phyloP scores from a whole-genome alignment of 2,113 vertebrate genomes.

The Cynopterus brachyotis region DNA sequence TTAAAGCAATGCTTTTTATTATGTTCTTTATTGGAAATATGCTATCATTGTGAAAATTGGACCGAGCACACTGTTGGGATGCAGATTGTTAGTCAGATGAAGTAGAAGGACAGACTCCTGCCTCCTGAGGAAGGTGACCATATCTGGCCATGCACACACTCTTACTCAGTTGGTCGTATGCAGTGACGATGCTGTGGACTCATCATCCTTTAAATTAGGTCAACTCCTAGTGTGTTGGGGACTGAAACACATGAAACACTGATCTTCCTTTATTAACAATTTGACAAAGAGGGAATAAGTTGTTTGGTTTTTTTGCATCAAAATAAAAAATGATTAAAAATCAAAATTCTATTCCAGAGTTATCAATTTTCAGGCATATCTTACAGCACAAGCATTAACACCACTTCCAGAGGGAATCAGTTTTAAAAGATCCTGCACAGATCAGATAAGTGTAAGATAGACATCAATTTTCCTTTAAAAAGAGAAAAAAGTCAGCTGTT shows the following conservation, averaged over 20 bases:
- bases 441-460: background rate
- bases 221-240: too few species aligned
- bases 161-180: background rate
- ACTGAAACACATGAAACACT: background rate
- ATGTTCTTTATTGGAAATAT: background rate
- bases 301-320: background rate
- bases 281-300: background rate
- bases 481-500: background rate
- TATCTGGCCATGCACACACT: too few species aligned
- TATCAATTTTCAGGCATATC: too few species aligned
- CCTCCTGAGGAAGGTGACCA: background rate
- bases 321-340: too few species aligned
- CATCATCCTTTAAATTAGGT: background rate
- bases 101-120: background rate
- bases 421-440: background rate
- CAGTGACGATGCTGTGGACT: background rate
- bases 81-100: background rate
- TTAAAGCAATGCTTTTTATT: background rate
- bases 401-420: background rate
- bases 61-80: too few species aligned
- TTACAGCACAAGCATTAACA: too few species aligned
- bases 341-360: too few species aligned
- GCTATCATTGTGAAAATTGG: background rate
- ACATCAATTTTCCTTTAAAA: background rate
- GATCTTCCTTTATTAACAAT: background rate